phyloP scores from a whole-genome alignment of 2,113 vertebrate species.

The Eudyptes chrysolophus region DNA sequence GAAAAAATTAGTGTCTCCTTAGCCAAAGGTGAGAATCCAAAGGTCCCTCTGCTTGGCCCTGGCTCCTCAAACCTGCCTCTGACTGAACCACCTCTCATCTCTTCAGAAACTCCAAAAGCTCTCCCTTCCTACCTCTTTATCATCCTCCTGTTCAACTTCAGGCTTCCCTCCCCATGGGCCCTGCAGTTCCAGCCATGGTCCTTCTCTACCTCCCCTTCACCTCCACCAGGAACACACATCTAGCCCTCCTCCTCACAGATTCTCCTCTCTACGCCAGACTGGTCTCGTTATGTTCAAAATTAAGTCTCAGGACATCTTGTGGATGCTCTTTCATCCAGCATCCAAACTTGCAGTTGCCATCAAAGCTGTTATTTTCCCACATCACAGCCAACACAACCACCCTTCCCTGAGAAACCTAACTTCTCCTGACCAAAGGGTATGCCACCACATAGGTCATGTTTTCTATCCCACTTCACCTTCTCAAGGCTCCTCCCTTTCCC shows the following conservation, averaged over 20 bases:
- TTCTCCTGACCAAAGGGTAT: background rate
- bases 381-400: background rate
- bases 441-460: background rate
- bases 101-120: background rate
- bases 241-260: background rate
- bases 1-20: background rate
- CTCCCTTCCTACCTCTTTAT: background rate
- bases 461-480: background rate
- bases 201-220: background rate
- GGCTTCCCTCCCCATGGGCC: background rate
- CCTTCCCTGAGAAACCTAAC: background rate
- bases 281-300: background rate
- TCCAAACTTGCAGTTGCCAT: background rate
- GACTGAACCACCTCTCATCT: background rate
- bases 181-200: background rate
- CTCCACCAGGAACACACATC: background rate
- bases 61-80: background rate
- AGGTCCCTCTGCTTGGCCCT: background rate
- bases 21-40: background rate
- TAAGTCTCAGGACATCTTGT: background rate
- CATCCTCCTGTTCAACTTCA: background rate
- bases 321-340: background rate
- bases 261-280: background rate
- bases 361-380: background rate
- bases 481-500: background rate